Conservation (phyloP, 2,113 vertebrate genomes). For the Grallaria varia region DNA sequence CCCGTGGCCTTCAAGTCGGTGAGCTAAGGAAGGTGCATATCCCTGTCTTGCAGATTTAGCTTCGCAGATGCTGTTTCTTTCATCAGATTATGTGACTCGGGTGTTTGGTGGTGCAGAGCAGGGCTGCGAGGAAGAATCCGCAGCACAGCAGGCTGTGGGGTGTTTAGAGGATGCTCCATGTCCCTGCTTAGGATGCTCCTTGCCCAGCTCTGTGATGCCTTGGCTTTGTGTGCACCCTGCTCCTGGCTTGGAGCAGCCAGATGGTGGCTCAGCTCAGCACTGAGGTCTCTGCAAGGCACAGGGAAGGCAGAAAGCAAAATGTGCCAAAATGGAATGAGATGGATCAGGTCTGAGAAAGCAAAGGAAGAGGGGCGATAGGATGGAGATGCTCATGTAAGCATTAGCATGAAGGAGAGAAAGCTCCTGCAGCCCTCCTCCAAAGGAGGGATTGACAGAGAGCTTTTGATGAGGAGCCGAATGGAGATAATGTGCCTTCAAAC, state of each 20-base stretch:
- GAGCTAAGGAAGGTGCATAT: slow-evolving; percentile 12
- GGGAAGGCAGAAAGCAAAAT: neutral
- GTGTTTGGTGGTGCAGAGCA: neutral
- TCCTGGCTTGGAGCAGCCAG: neutral
- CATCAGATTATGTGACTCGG: rapidly evolving
- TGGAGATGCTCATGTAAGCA: neutral
- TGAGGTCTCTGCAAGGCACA: neutral
- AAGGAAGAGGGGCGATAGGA: neutral
- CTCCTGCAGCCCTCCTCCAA: neutral
- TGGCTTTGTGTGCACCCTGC: neutral
- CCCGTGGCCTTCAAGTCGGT: neutral
- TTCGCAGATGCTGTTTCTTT: rapidly evolving
- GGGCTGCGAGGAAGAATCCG: neutral
- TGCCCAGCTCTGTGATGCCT: neutral
- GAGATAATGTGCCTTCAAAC: slow-evolving; percentile 7
- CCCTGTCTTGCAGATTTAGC: neutral
- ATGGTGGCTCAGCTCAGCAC: neutral
- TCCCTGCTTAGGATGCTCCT: neutral
- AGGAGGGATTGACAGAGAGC: neutral
- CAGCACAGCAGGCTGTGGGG: neutral
- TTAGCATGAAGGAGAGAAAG: neutral
- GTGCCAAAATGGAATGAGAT: neutral
- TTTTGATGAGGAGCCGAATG: neutral
- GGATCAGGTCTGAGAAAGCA: neutral
- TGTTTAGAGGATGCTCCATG: rapidly evolving